Conservation (phyloP, 2,113 vertebrate genomes). For the Entosphenus tridentatus region DNA sequence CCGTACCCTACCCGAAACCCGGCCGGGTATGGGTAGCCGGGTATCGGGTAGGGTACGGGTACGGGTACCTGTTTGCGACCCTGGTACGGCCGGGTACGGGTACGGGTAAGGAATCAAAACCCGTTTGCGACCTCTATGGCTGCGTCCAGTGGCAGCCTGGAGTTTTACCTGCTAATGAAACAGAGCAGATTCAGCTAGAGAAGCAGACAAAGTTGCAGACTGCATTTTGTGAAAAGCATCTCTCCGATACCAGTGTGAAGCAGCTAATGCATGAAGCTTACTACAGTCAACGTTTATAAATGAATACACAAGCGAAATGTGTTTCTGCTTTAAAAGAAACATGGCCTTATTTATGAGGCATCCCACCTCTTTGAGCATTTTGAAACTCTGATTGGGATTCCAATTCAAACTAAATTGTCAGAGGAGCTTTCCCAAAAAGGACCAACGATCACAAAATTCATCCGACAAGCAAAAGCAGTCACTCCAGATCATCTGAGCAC, state of each 20-base stretch:
- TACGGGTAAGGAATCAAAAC: too few species aligned
- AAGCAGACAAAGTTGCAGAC: too few species aligned
- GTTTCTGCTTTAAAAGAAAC: conserved; percentile 7
- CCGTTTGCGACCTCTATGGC: too few species aligned
- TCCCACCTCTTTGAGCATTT: conserved; percentile 11
- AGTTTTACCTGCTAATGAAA: not conserved
- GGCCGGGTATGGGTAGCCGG: too few species aligned
- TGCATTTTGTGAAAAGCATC: conserved; percentile 7
- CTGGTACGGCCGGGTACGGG: too few species aligned
- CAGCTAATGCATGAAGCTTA: not conserved
- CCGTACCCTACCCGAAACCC: too few species aligned
- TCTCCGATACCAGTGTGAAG: conserved; percentile 2
- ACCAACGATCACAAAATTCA: conserved; percentile 8
- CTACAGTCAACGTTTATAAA: too few species aligned
- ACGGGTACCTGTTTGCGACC: too few species aligned
- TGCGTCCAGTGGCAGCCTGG: conserved; percentile 9
- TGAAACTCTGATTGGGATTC: conserved; percentile 1
- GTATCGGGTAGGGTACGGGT: too few species aligned
- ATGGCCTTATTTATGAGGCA: conserved; percentile 9
- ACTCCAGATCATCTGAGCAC: not conserved
- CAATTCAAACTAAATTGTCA: conserved; percentile 7
- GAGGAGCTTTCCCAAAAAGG: conserved; percentile 10
- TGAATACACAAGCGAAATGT: too few species aligned
- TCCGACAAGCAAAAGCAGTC: conserved; percentile 7
- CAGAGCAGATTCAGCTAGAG: too few species aligned